Base-by-base conservation (phyloP, 2,113 vertebrate species). In the Phrynocephalus versicolor region DNA sequence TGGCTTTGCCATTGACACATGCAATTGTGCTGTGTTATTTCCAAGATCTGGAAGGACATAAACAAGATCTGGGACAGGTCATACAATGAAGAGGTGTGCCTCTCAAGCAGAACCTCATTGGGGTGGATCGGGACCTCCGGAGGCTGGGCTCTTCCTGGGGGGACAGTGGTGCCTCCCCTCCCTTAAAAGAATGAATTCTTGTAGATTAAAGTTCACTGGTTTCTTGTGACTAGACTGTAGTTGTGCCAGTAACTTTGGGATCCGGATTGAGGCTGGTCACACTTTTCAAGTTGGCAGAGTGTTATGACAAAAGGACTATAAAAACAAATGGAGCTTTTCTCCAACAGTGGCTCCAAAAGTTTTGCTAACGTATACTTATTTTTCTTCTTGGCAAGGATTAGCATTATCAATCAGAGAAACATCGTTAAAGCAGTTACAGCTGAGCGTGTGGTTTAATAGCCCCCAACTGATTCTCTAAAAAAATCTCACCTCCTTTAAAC, bases 301-400 rank as follows among this genome's bases (percentile, higher is more conserved):
- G 37, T 55, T 41, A 39, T 51, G 23, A 87, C 74, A 70, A 33
- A 55, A 67, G n/a, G 79, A 64, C 58, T 13, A 82, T 27, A 67
- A 2, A 87, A 81, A 73, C 18, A 58, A 82, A 83, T 62, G 71
- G 76, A 86, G 35, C 79, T 85, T 82, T 85, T 60, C 35, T 21
- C 78, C 60, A 78, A 0, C 21, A 88, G 81, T 57, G 6, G 15
- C 83, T 89, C n/a, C 81, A 39, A 45, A 51, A 75, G 76, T 70
- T 64, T 65, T 71, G 70, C 1, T 0, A 1, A 21, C 72, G 70
- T 78, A n/a, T n/a, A 60, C 19, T 30, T 85, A 73, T 79, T 21
- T 37, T 23, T 45, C 62, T 72, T 85, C 81, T 27, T 23, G 72
- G 23, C 33, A 41, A 69, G 5, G 69, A 70, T 86, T 73, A 37